A percentile compares a stretch with the other conserved stretches of the same genome.
Conservation (phyloP, 2,113 vertebrate genomes). For the Rhipidura dahli region DNA sequence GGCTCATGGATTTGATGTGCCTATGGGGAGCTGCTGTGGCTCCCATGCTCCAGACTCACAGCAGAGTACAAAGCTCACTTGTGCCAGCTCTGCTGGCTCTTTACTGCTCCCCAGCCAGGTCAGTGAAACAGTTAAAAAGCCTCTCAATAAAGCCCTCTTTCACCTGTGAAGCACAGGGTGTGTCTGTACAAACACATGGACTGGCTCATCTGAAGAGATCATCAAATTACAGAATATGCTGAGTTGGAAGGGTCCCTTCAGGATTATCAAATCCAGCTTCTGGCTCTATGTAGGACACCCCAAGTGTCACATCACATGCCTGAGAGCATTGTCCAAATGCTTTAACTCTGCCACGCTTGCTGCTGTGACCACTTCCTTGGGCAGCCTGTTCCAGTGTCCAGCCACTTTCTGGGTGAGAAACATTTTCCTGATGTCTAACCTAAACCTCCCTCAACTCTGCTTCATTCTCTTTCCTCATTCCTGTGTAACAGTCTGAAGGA, state of each 20-base stretch:
- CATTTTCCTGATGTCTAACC: not conserved
- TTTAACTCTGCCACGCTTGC: not conserved
- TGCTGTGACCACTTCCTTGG: not conserved
- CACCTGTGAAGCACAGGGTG: not conserved
- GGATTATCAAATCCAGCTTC: not conserved
- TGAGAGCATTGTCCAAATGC: fast-evolving
- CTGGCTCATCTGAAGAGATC: not conserved
- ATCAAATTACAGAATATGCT: not conserved
- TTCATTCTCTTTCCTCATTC: not conserved
- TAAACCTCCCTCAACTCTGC: not conserved
- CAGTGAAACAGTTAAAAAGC: not conserved
- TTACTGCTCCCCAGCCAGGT: not conserved
- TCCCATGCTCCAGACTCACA: not conserved
- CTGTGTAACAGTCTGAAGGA: not conserved
- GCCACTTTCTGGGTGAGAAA: not conserved
- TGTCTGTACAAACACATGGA: not conserved
- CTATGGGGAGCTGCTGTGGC: not conserved
- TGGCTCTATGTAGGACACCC: not conserved
- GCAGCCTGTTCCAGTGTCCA: not conserved
- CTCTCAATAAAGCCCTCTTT: not conserved
- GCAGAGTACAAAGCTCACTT: not conserved
- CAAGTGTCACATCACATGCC: not conserved
- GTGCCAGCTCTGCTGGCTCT: not conserved
- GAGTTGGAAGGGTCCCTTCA: not conserved
- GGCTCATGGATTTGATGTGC: not conserved